A percentile compares a stretch with the other conserved stretches of the same genome.
Conservation (phyloP, 2,888 invertebrate genomes). For the Luperina testacea region DNA sequence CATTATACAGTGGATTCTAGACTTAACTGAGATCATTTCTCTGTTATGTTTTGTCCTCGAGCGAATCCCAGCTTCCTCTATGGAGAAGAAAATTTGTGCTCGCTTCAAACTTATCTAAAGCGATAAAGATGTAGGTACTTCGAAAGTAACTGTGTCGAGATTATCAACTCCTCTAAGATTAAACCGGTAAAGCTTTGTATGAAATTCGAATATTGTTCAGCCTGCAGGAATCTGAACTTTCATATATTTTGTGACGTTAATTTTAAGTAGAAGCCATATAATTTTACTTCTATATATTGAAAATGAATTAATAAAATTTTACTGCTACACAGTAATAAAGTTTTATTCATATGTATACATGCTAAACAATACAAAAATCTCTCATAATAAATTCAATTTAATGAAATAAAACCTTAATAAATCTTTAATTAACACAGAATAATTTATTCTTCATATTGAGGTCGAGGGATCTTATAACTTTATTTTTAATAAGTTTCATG, state of each 20-base stretch:
- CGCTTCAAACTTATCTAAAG: slow-evolving; percentile 56
- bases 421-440: slow-evolving; percentile 62
- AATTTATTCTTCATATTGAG: slow-evolving; percentile 76
- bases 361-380: neutral
- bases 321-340: neutral
- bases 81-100: slow-evolving; percentile 53
- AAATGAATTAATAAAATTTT: neutral
- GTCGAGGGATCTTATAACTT: slow-evolving; percentile 70
- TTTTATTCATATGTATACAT: neutral
- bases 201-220: slow-evolving; percentile 55
- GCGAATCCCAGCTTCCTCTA: slow-evolving; percentile 49
- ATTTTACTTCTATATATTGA: neutral
- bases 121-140: slow-evolving; percentile 49
- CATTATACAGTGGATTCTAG: slow-evolving; percentile 30
- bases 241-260: slow-evolving; percentile 30
- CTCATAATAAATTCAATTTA: neutral
- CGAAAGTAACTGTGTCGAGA: slow-evolving; percentile 57
- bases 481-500: slow-evolving; percentile 88
- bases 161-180: slow-evolving; percentile 52
- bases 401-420: slow-evolving; percentile 23
- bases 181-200: slow-evolving; percentile 49
- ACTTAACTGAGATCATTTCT: slow-evolving; percentile 40
- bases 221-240: slow-evolving; percentile 29
- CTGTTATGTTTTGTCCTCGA: slow-evolving; percentile 51
- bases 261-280: slow-evolving; percentile 11